Conservation (phyloP, 2,113 vertebrate species). For the Melanocharis versteri region DNA sequence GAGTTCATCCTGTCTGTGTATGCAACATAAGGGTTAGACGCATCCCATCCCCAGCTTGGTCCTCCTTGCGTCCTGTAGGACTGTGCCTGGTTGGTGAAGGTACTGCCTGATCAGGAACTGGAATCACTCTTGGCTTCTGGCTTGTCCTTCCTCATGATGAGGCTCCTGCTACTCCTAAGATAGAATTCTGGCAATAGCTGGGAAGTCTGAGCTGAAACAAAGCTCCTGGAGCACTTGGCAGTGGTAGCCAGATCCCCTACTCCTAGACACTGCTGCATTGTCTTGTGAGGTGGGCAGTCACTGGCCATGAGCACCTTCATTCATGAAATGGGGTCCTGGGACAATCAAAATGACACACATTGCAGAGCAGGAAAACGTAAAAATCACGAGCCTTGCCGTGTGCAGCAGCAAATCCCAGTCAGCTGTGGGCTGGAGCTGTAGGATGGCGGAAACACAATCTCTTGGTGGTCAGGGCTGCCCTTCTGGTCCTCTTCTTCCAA, state of each 20-base stretch:
- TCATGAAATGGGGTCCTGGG: neutral
- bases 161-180: neutral
- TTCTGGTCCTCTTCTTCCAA: neutral
- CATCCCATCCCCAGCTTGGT: neutral
- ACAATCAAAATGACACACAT: rapidly evolving
- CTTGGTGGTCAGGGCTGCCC: neutral
- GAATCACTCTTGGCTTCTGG: neutral
- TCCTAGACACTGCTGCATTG: rapidly evolving
- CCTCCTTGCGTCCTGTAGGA: neutral
- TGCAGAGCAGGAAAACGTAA: neutral
- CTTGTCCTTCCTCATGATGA: neutral
- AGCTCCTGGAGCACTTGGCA: neutral
- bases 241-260: neutral
- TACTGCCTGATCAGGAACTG: neutral
- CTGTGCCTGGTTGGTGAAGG: neutral
- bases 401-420: neutral
- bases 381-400: rapidly evolving
- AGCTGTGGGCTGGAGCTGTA: neutral
- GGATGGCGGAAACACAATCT: rapidly evolving
- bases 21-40: neutral
- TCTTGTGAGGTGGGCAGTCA: neutral
- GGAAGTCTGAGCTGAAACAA: neutral
- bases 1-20: neutral
- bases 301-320: too few relatives aligned
- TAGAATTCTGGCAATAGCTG: neutral